Evolutionary conservation across 2,113 vertebrate species (phyloP).

Genomic region (Psophia crepitans): DNA sequence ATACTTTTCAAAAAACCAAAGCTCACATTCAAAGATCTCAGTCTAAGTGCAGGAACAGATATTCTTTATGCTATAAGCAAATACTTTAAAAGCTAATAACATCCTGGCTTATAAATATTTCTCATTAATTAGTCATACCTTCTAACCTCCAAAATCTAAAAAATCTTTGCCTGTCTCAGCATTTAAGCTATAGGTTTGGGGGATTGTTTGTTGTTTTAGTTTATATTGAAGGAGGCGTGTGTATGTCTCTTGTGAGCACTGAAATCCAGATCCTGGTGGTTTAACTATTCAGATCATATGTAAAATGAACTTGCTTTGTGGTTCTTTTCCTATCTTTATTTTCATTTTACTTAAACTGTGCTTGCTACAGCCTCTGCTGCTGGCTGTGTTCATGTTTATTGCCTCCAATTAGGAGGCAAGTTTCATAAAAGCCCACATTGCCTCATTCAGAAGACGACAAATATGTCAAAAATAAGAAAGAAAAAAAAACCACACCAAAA

Average conservation of each 20-base stretch:
- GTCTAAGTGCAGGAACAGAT: neutral
- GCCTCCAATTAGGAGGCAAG: slow-evolving; percentile 31
- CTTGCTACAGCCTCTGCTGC: neutral
- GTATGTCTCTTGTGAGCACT: neutral
- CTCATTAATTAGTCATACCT: neutral
- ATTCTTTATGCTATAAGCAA: neutral
- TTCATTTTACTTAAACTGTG: neutral
- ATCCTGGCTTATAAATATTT: neutral
- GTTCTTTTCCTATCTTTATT: slow-evolving; percentile 22
- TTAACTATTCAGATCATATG: neutral
- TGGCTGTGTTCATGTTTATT: slow-evolving; percentile 41
- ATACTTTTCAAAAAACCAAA: neutral
- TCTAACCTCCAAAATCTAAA: neutral
- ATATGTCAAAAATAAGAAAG: neutral
- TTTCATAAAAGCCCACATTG: slow-evolving; percentile 31
- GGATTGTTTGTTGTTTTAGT: neutral
- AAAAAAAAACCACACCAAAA: neutral
- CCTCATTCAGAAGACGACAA: neutral
- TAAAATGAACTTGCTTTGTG: neutral
- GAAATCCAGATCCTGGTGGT: neutral
- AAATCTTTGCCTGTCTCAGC: neutral
- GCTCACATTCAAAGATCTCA: neutral
- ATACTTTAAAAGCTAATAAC: slow-evolving; percentile 6
- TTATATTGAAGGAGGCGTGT: neutral
- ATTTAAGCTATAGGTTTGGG: neutral